These are phyloP conservation scores for Stegodyphus mimosarum DNA, from an alignment of 1,140 invertebrate species.

Conservation along the genomic window DNA sequence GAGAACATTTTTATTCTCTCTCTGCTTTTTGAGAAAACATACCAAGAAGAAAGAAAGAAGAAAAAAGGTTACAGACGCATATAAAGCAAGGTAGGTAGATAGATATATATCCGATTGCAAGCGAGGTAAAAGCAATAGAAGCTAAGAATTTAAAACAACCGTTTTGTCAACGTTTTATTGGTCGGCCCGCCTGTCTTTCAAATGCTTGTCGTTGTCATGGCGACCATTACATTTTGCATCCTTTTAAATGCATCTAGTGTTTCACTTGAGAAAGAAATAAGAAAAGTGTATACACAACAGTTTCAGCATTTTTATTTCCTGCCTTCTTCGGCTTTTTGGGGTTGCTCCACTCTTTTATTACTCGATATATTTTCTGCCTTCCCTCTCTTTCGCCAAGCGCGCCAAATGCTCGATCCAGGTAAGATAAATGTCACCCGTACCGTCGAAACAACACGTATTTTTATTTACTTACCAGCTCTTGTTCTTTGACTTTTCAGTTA, in stretches of 20 bases:
- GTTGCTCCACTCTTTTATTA: slow-evolving; percentile 30
- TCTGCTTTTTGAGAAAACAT: not conserved
- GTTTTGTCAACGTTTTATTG: slow-evolving; percentile 57
- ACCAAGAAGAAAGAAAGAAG: slow-evolving; percentile 1
- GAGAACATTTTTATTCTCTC: slow-evolving; percentile 3
- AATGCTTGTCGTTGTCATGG: slow-evolving; percentile 49
- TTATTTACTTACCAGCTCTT: not conserved
- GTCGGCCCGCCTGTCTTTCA: slow-evolving; percentile 44
- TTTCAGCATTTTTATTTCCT: slow-evolving; percentile 53
- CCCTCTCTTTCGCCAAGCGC: slow-evolving; percentile 23
- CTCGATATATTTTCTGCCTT: slow-evolving; percentile 8
- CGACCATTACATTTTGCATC: slow-evolving; percentile 36
- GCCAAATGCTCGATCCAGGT: slow-evolving; percentile 16
- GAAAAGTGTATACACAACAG: slow-evolving; percentile 20
- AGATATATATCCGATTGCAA: slow-evolving; percentile 41
- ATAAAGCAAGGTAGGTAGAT: slow-evolving; percentile 11
- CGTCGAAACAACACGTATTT: not conserved
- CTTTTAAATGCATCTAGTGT: slow-evolving; percentile 58
- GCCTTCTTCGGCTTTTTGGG: slow-evolving; percentile 29
- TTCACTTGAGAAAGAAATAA: slow-evolving; percentile 15
- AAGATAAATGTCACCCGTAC: not conserved
- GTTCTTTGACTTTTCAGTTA: too few relatives aligned
- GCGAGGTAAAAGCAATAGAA: slow-evolving; percentile 33
- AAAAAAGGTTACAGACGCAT: not conserved
- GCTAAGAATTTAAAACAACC: slow-evolving; percentile 56